Evolutionary conservation across 2,888 invertebrate genomes (phyloP), one percentile per base, ranked within the genome.

Genomic region (Myathropa florea): DNA sequence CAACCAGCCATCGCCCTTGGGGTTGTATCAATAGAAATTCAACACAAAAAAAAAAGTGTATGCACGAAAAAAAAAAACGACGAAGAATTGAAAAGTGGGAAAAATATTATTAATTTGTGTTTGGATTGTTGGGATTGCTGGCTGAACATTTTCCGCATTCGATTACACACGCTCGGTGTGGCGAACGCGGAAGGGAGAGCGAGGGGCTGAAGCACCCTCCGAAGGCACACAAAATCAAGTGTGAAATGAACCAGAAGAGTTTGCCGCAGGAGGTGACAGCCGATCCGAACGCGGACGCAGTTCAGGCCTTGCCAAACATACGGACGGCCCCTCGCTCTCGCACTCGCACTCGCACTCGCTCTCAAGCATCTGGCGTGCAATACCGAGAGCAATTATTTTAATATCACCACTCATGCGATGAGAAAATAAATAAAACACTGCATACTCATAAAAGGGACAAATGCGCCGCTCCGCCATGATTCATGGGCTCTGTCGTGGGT

Each of bases 331-430:
- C 33, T 12, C 28, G 57, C 73, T 73, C 73, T 83, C 60, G n/a
- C n/a, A n/a, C n/a, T n/a, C n/a, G n/a, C n/a, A n/a, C 33, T 12
- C 28, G 57, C 73, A 68, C 73, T 83, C 60, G 55, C 75, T 75
- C 71, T 72, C 61, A 39, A 67, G 67, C 84, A 85, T 85, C 84
- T 85, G 84, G 81, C 76, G 71, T 84, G 80, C 80, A 75, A 77
- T 79, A 79, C 79, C 59, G 53, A 61, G 36, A 76, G 81, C 71
- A 85, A 85, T 81, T 85, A 85, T 80, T 76, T 81, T 85, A 81
- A 81, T 84, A 84, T 71, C 65, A 80, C 75, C 80, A 76, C 80
- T 75, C 84, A 80, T 84, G 75, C 71, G 76, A 76, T 80, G 71
- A 68, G 70, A 84, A 71, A 79, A 76, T 71, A 84, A 84, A 80